Evolutionary conservation across 1,140 invertebrate species (phyloP), one percentile per base, ranked within the genome.

Genomic region (Piezodorus guildinii): DNA sequence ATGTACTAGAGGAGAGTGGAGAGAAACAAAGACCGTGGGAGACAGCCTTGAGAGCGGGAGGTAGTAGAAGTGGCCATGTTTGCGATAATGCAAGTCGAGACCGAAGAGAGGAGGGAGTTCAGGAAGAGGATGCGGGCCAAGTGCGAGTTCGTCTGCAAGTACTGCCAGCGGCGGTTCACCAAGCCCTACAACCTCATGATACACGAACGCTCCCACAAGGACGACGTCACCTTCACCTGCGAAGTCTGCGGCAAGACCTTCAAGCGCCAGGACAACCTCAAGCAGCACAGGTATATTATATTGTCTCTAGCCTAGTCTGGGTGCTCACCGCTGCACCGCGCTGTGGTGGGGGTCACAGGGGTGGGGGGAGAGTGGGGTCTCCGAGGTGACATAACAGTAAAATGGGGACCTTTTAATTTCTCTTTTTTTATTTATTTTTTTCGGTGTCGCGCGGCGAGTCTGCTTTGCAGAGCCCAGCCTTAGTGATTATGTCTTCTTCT

Each of bases 111-210:
- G 80, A 82, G 87, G 79, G 87, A 91, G 81, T 91, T 90, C 80
- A 84, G 92, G 76, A 88, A 92, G 76, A 94, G 90, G 81, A 90
- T 90, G 87, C 82, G 88, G 76, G 83, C 87, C 79, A 90, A 95
- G 82, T 95, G 93, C 82, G 90, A 98, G 80, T 98, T 96, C 79
- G 91, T 98, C 76, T 99, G 96, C 85, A 93, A 94, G 78, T 98
- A 91, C 82, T 99, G 96, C 83, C 88, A 96, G 77, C 86, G 96
- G 73, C 85, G 94, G 72, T 99, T 99, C 83, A 98, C 94, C 72
- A 99, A 99, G 80, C 92, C 93, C 66, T 99, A 99, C 83, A 99
- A 99, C 80, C 84, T 99, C 72, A 91, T 98, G 84, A 98, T 98
- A 73, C 96, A 98, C 81, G 95, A 98, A 77, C 84, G 95, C 73